Evolutionary conservation across 2,888 invertebrate genomes (phyloP).

Genomic region (Pristionchus exspectatus): DNA sequence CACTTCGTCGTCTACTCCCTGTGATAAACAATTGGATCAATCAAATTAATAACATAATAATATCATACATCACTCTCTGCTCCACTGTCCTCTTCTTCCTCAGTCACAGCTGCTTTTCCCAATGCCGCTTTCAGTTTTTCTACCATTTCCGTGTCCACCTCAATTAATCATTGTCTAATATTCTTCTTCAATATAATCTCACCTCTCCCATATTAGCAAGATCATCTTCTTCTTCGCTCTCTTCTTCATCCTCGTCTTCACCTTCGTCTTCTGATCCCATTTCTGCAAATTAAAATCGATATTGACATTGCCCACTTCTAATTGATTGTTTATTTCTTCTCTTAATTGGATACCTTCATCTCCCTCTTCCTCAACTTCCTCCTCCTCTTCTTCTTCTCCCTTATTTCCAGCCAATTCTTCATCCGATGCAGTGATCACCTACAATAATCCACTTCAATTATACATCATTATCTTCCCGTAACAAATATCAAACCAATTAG

Average conservation of each 20-base stretch:
- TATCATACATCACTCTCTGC: background rate
- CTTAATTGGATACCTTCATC: background rate
- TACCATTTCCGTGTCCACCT: conserved; percentile 65
- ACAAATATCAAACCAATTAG: background rate
- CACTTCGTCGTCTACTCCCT: conserved; percentile 64
- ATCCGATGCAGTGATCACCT: conserved; percentile 57
- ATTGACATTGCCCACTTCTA: background rate
- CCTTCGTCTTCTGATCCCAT: conserved; percentile 57
- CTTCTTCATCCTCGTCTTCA: conserved; percentile 57
- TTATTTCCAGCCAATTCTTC: conserved; percentile 62
- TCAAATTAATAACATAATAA: too few relatives aligned
- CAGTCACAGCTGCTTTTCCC: conserved; percentile 65
- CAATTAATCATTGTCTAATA: background rate
- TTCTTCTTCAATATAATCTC: background rate
- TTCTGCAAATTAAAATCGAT: background rate
- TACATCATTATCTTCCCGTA: background rate
- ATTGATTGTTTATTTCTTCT: background rate
- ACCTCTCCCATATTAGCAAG: conserved; percentile 55
- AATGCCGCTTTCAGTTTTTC: conserved; percentile 65
- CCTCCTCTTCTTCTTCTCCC: conserved; percentile 59
- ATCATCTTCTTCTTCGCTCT: conserved; percentile 53
- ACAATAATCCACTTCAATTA: conserved; percentile 53
- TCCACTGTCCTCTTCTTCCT: conserved; percentile 52
- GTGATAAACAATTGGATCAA: background rate
- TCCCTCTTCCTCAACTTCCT: conserved; percentile 17